Base-by-base conservation (phyloP, 2,113 vertebrate genomes). In the Indicator indicator region DNA sequence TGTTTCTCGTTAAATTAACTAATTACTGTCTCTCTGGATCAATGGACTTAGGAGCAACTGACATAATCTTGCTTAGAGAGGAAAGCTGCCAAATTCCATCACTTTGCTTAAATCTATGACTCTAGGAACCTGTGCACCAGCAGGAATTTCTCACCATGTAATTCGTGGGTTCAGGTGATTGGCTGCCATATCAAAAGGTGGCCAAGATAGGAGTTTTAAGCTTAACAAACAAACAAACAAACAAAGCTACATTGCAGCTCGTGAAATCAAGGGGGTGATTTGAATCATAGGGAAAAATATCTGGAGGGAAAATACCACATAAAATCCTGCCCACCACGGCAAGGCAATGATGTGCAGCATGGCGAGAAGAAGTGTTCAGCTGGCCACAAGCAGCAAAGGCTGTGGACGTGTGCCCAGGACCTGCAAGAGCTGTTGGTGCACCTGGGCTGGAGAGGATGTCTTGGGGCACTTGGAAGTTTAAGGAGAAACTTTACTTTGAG, bases 1-100 rank as follows among this genome's bases (percentile, higher is more conserved):
- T 86, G 81, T 81, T 97, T 92, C 93, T 95, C 68, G 90, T 97
- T 97, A 94, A 89, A 93, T 94, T 91, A 97, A 89, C 55, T 89
- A 96, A 76, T 96, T 55, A 36, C 74, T 92, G 59, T 90, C 93
- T 96, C 72, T 72, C 16, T 73, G 42, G 38, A 94, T 96, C 93
- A 1, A 44, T 96, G 85, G 72, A 71, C 95, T 95, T 68, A 94
- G 55, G 38, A 86, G 32, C 44, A 89, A 83, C 50, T 81, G 64
- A 81, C 71, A 72, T 72, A 60, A 75, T 36, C 88, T 93, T 65
- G 28, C 70, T 62, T 83, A 71, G 65, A 76, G 67, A 91, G 63
- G 55, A 94, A 81, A 95, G 73, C 76, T 86, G 83, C 75, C 90
- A 83, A 90, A 76, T 88, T 97, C 79, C 70, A 12, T 79, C 68